Percentiles rank a stretch among this genome's conserved stretches.
phyloP scores from a whole-genome alignment of 2,888 invertebrate genomes.

The Pristionchus arcanus region DNA sequence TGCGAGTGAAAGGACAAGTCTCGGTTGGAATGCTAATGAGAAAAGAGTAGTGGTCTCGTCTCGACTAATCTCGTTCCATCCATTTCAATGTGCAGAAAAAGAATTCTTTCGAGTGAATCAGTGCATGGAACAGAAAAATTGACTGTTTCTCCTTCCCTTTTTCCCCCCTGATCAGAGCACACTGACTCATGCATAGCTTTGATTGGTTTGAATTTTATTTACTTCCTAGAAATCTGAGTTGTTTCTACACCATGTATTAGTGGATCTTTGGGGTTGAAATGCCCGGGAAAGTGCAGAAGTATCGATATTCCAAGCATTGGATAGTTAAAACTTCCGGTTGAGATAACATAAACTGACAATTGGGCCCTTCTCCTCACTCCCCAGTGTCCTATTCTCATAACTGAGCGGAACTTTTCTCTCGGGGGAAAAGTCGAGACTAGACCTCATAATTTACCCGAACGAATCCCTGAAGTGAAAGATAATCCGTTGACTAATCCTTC shows the following conservation, averaged over 20 bases:
- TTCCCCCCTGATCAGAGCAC: not conserved
- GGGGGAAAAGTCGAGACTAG: not conserved
- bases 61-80: not conserved
- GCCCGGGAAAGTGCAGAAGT: too few species aligned
- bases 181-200: not conserved
- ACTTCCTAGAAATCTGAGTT: too few species aligned
- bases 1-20: not conserved
- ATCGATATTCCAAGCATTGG: too few species aligned
- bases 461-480: not conserved
- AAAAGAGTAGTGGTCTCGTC: not conserved
- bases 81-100: not conserved
- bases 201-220: not conserved
- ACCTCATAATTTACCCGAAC: not conserved
- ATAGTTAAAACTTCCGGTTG: not conserved
- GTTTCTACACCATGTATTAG: too few species aligned
- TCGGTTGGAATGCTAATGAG: constrained; percentile 10
- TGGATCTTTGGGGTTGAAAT: too few species aligned
- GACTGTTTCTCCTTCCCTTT: not conserved
- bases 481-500: not conserved
- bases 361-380: not conserved
- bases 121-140: constrained; percentile 8
- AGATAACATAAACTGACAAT: constrained; percentile 20
- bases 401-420: not conserved
- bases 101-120: not conserved
- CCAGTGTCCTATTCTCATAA: constrained; percentile 10